Percentiles rank a stretch among this genome's conserved stretches.
These are phyloP conservation scores for Tridacna gigas DNA, from an alignment of 2,888 invertebrate species.

Conservation along the genomic window DNA sequence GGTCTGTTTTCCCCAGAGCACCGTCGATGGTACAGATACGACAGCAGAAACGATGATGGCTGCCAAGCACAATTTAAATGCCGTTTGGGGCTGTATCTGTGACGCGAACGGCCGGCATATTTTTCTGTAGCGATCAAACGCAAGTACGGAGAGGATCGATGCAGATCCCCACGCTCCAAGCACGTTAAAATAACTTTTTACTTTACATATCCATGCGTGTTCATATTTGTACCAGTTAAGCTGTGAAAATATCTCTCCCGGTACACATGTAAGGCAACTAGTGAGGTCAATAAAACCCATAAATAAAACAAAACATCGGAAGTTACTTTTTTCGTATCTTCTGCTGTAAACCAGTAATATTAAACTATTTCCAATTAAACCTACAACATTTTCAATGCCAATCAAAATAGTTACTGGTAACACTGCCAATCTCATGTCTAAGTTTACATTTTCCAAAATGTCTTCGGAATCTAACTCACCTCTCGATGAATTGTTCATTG, in stretches of 20 bases:
- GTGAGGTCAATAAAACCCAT: slow-evolving; percentile 43
- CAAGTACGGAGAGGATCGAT: slow-evolving; percentile 40
- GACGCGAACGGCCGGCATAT: slow-evolving; percentile 47
- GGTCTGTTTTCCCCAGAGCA: slow-evolving; percentile 58
- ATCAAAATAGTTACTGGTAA: slow-evolving; percentile 58
- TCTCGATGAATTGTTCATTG: no score
- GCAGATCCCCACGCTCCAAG: slow-evolving; percentile 45
- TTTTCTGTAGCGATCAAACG: slow-evolving; percentile 57
- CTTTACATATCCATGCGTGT: slow-evolving; percentile 37
- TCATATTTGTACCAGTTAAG: slow-evolving; percentile 40
- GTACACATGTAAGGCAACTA: slow-evolving; percentile 40
- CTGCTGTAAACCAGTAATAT: slow-evolving; percentile 44
- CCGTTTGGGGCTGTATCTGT: slow-evolving; percentile 50
- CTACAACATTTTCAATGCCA: slow-evolving; percentile 45
- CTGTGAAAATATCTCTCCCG: slow-evolving; percentile 42
- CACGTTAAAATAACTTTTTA: slow-evolving; percentile 44
- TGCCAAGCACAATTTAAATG: slow-evolving; percentile 35
- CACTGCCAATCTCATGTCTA: slow-evolving; percentile 39
- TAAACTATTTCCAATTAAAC: slow-evolving; percentile 50
- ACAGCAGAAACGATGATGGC: slow-evolving; percentile 25
- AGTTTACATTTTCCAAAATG: slow-evolving; percentile 28
- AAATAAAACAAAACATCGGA: slow-evolving; percentile 53
- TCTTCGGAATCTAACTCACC: no score
- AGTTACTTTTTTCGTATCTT: slow-evolving; percentile 39
- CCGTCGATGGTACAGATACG: slow-evolving; percentile 40